Percentiles rank a stretch among this genome's conserved stretches.
Conservation (phyloP, 2,888 invertebrate species). For the Chymomyza amoena region DNA sequence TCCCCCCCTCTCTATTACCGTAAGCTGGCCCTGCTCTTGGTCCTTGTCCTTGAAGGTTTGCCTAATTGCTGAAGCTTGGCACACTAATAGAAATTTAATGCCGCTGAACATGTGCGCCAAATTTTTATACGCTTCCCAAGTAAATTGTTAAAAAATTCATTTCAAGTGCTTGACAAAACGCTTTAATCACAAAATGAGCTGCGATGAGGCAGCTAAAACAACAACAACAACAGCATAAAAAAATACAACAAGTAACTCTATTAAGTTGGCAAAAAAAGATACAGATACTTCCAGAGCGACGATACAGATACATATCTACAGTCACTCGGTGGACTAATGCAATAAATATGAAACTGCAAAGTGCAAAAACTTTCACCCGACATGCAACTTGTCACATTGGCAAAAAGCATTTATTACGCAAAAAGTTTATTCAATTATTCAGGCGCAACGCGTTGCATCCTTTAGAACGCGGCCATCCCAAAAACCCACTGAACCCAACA, state of each 20-base stretch:
- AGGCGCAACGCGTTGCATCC: conserved; percentile 44
- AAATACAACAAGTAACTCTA: neutral
- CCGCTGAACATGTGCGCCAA: conserved; percentile 56
- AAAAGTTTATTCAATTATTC: conserved; percentile 75
- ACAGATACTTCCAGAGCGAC: neutral
- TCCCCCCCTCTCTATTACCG: neutral
- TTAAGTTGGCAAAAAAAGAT: neutral
- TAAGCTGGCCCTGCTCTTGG: neutral
- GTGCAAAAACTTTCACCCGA: conserved; percentile 57
- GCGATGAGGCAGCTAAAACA: neutral
- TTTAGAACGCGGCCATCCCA: conserved; percentile 1
- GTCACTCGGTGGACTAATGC: conserved; percentile 17
- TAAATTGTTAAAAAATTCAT: conserved; percentile 38
- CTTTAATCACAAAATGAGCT: neutral
- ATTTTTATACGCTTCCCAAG: conserved; percentile 33
- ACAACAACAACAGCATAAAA: neutral
- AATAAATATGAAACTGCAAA: conserved; percentile 25
- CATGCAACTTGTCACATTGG: conserved; percentile 55
- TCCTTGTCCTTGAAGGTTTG: conserved; percentile 8
- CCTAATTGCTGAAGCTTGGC: conserved; percentile 56
- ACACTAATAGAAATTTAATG: conserved; percentile 65
- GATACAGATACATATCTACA: conserved; percentile 3
- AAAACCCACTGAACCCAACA: neutral
- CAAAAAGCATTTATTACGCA: conserved; percentile 71
- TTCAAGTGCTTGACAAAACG: conserved; percentile 28